Evolutionary conservation across 2,797 vertebrate species (phyloP), one percentile per base, ranked within the genome.

Genomic region (Loriculus beryllinus): DNA sequence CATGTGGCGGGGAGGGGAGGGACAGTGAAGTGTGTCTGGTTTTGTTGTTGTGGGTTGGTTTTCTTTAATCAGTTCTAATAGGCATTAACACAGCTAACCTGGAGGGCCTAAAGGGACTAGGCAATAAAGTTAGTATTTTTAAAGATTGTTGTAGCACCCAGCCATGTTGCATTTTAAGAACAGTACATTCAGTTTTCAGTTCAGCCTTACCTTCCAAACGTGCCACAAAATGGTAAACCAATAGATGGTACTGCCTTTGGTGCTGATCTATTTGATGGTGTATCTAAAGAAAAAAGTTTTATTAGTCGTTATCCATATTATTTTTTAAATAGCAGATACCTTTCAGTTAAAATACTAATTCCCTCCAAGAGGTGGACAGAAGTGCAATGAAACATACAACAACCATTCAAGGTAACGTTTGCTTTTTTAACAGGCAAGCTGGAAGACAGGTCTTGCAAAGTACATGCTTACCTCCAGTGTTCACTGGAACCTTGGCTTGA

Each of bases 241-340:
- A 98, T 98, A 21, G 97, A 97, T 48, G 96, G 96, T 11, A 96
- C 40, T 72, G 92, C 91, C 94, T 95, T 98, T 9, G 96, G 88
- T 10, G 71, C 93, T 0, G 23, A 7, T 11, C 87, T 72, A 21
- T 96, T 98, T 52, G 97, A 88, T 29, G 97, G 97, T 3, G 72
- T 86, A 75, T 94, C 97, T 98, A 85, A 72, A 81, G 17, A 94
- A 35, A 91, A 78, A 69, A 67, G 12, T 35, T 48, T 52, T 35
- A 21, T 96, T 87, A 88, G 20, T 37, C 52, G 20, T 22, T 79
- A 54, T 10, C 37, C 5, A 5, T 54, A 26, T 43, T 63, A 6
- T 63, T 86, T 31, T 10, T 52, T 82, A 35, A n/a, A 26, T 9
- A 54, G 69, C 15, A 35, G 16, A 52, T 65, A 88, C 1, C 10